Conservation (phyloP, 2,113 vertebrate genomes). For the Elgaria multicarinata region DNA sequence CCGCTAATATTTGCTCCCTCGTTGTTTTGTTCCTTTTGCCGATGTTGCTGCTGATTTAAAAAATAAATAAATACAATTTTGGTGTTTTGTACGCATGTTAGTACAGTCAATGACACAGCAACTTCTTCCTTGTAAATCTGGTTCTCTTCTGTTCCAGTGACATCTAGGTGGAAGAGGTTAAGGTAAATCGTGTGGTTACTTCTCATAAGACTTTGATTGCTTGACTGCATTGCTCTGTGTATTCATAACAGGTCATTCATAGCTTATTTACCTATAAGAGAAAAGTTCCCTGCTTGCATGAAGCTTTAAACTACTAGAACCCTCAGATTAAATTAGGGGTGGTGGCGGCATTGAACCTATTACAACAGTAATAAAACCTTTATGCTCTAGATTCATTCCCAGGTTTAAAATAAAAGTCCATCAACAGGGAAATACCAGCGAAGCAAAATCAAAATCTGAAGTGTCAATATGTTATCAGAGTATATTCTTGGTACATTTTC, state of each 20-base stretch:
- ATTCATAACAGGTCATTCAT: background rate
- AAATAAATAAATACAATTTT: too few relatives aligned
- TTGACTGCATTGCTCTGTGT: background rate
- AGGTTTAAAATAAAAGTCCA: background rate
- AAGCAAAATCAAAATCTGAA: background rate
- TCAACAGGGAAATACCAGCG: background rate
- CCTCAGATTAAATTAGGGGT: background rate
- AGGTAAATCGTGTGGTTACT: too few relatives aligned
- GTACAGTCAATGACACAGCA: background rate
- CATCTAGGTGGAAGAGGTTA: background rate
- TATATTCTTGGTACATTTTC: background rate
- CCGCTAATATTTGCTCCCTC: too few relatives aligned
- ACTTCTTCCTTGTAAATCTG: background rate
- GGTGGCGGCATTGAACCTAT: background rate
- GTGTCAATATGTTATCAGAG: background rate
- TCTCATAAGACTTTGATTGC: background rate
- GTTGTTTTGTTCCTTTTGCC: too few relatives aligned
- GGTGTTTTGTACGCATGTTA: too few relatives aligned
- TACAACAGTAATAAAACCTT: background rate
- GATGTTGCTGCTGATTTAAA: too few relatives aligned
- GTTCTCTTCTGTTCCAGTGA: background rate
- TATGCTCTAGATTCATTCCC: background rate
- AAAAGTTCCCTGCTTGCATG: background rate
- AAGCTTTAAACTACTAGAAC: background rate
- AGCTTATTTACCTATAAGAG: background rate